Evolutionary conservation across 1,140 invertebrate genomes (phyloP), one percentile per base, ranked within the genome.

Genomic region (Macrosteles quadrilineatus): DNA sequence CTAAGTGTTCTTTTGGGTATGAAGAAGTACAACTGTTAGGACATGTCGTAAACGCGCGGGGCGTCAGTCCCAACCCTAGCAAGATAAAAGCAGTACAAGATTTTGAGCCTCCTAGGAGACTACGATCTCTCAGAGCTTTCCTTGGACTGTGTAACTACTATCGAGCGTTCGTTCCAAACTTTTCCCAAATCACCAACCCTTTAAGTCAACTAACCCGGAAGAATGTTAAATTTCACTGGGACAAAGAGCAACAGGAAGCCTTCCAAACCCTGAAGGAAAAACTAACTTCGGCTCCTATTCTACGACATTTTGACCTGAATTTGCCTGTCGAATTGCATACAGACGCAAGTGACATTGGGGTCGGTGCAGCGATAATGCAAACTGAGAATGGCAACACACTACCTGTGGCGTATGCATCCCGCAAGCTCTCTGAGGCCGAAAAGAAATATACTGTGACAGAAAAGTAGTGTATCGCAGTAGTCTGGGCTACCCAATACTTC

Each of bases 401-500:
- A 73, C 32, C 59, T 70, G n/a, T 75, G 76, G 1, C 75, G 32
- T 36, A 80, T 73, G 74, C 73, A 25, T 76, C 76, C 21, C 62
- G 78, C 9, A 67, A 68, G 3, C 55, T 83, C 9, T 69, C 31
- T 32, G 55, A 68, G 11, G 12, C 70, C 4, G 81, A 84, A 75
- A 64, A 45, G 40, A 79, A 78, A 6, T 84, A 79, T 68, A 63
- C 73, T 1, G 73, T 73, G 0, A 81, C 77, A 1, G 78, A 84
- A 74, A 68, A 71, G 63, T 83, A 85, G 76, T 76, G 74, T 50
- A 69, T 84, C 25, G 82, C 79, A 12, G 67, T 83, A 3, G 43
- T 82, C 17, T 77, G 73, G 63, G 76, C 76, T 1, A 75, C 82
- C 6, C 73, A 81, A 53, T 76, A 83, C 40, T 85, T 85, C 68